Evolutionary conservation across 2,797 vertebrate genomes (phyloP).

Genomic region (Alcedo quadribrachys): DNA sequence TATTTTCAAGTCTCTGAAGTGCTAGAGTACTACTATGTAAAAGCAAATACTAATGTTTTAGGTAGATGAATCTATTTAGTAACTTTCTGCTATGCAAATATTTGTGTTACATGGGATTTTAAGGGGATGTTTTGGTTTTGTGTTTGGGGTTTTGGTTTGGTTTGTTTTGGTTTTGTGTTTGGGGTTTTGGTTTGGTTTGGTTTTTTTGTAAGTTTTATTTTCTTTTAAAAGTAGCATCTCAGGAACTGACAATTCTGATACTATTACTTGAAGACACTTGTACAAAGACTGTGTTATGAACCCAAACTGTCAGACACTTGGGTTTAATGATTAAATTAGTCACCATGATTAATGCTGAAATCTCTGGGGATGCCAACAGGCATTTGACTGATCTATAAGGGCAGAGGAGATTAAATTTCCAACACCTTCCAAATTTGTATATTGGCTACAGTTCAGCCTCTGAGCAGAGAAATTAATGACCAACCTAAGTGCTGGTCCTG

Average conservation of each 20-base stretch:
- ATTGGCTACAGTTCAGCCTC: not conserved
- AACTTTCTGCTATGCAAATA: not conserved
- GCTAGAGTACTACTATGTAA: not conserved
- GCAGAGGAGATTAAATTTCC: not conserved
- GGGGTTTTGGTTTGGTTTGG: not conserved
- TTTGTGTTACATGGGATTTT: not conserved
- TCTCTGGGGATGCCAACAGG: not conserved
- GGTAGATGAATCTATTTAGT: not conserved
- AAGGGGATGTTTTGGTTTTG: not conserved
- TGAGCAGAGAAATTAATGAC: not conserved
- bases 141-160: not conserved
- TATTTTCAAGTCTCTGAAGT: not conserved
- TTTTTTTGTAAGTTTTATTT: not conserved
- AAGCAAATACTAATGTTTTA: conserved; percentile 15
- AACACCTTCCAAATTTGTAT: not conserved
- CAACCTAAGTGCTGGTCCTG: not conserved
- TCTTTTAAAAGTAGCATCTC: not conserved
- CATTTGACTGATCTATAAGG: not conserved
- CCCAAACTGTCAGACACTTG: not conserved
- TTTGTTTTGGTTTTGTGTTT: not conserved
- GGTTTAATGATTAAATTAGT: not conserved
- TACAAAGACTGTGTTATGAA: not conserved
- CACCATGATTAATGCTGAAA: not conserved
- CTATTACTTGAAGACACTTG: not conserved
- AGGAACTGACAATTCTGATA: not conserved